These are phyloP conservation scores for Vannuccia rotundouncinata DNA, from an alignment of 2,888 invertebrate species.

Conservation along the genomic window DNA sequence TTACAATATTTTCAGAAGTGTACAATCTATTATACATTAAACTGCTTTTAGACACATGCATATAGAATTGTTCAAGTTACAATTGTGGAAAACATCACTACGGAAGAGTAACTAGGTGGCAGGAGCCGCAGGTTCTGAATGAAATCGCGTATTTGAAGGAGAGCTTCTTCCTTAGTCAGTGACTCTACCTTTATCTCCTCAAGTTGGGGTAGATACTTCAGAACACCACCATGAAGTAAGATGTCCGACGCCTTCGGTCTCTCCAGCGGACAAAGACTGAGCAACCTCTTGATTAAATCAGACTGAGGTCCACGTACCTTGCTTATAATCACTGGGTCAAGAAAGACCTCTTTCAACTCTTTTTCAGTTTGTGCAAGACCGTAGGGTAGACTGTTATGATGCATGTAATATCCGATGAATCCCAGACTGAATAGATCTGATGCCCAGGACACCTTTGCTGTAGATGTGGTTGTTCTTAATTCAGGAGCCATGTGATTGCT, in stretches of 20 bases:
- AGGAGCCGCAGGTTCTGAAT: background rate
- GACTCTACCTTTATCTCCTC: background rate
- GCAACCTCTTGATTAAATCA: background rate
- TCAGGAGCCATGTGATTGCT: background rate
- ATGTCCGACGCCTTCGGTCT: background rate
- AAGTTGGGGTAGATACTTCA: background rate
- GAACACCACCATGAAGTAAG: background rate
- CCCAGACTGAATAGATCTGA: background rate
- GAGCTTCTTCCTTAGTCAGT: background rate
- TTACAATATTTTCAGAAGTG: too few relatives aligned
- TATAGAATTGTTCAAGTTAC: too few relatives aligned
- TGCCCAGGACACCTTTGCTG: background rate
- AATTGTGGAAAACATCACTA: background rate
- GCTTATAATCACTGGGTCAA: background rate
- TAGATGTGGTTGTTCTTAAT: background rate
- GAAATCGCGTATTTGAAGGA: background rate
- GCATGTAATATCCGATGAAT: slow-evolving; percentile 1
- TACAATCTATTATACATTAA: too few relatives aligned
- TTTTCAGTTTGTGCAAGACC: background rate
- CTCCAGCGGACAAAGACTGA: background rate
- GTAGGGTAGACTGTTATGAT: background rate
- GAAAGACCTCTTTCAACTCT: background rate
- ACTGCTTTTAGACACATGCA: too few relatives aligned
- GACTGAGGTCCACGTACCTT: background rate
- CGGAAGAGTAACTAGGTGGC: background rate